phyloP scores from a whole-genome alignment of 2,113 vertebrate genomes.

The Parotia lawesii region DNA sequence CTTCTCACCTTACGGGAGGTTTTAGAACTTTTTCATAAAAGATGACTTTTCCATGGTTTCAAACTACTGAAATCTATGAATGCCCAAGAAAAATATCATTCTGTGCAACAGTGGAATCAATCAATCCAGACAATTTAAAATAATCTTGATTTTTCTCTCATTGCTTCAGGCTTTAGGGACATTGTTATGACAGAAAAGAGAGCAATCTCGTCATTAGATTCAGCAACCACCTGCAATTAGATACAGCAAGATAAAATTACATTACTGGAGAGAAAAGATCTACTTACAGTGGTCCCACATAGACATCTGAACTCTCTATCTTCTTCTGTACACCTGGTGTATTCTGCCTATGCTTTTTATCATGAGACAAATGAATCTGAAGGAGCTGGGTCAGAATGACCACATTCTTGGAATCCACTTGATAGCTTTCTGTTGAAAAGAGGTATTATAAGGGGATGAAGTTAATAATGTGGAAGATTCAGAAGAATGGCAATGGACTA shows the following conservation, averaged over 20 bases:
- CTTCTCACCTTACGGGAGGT: background rate
- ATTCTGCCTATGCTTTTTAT: background rate
- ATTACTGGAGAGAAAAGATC: conserved; percentile 39
- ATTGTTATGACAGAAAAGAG: conserved; percentile 3
- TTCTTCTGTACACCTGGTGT: background rate
- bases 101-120: background rate
- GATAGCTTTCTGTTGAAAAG: conserved; percentile 43
- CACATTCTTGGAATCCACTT: background rate
- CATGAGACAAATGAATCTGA: background rate
- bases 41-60: background rate
- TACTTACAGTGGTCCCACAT: conserved; percentile 20
- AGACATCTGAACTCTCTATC: conserved; percentile 30
- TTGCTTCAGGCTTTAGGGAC: background rate
- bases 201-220: conserved; percentile 6
- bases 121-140: background rate
- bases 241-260: conserved; percentile 55
- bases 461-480: background rate
- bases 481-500: background rate
- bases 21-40: background rate
- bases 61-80: background rate
- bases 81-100: background rate
- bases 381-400: background rate
- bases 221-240: conserved; percentile 22
- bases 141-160: background rate
- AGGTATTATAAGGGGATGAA: background rate